phyloP scores from a whole-genome alignment of 92 coral and sea anemone genomes.

The Epizoanthus illoricatus region DNA sequence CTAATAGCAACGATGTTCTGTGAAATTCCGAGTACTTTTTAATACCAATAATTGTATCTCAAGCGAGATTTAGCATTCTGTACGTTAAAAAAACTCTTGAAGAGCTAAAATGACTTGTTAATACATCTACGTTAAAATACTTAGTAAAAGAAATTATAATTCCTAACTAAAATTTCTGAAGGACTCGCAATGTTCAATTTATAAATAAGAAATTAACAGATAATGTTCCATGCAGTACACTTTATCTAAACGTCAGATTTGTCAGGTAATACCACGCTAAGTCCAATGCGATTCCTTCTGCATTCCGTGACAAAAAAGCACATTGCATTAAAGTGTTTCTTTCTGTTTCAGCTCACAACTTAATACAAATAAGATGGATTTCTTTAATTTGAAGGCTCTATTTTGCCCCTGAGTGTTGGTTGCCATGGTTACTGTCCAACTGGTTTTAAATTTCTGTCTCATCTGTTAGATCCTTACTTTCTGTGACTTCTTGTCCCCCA shows the following conservation, averaged over 20 bases:
- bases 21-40: too few species aligned
- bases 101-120: conserved; percentile 9
- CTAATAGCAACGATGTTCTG: not conserved
- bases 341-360: not conserved
- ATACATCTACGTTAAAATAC: conserved; percentile 16
- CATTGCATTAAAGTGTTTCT: not conserved
- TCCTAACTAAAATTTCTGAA: conserved; percentile 13
- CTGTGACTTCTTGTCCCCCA: conserved; percentile 44
- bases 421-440: not conserved
- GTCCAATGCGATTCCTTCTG: not conserved
- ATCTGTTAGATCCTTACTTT: conserved; percentile 49
- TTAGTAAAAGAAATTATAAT: conserved; percentile 9
- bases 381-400: not conserved
- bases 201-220: conserved; percentile 12
- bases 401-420: not conserved
- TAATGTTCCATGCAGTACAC: not conserved
- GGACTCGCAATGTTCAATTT: conserved; percentile 3
- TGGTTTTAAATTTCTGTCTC: conserved; percentile 73
- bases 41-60: not conserved
- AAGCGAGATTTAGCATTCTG: not conserved
- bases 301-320: not conserved
- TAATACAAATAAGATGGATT: not conserved
- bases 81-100: conserved; percentile 19
- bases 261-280: not conserved
- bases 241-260: not conserved